Base-by-base conservation (phyloP, 2,113 vertebrate species). In the Polypterus bichir region DNA sequence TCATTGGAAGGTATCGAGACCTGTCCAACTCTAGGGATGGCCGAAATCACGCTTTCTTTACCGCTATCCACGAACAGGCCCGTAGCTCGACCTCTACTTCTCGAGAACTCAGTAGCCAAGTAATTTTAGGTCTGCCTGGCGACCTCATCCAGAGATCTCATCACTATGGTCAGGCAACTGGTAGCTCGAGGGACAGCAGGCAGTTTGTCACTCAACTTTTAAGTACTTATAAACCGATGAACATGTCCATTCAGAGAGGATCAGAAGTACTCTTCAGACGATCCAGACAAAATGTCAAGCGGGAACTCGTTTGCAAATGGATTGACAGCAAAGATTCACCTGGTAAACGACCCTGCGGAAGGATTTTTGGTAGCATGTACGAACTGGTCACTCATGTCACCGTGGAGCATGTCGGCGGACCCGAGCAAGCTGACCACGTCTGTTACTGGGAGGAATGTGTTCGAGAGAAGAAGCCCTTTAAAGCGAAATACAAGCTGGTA, bases 361-460 rank as follows among this genome's bases (percentile, higher is more conserved):
- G 74, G 72, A 77, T 76, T 64, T 88, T 86, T 75, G 78, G 79
- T 68, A 81, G 69, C 70, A 77, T 88, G 83, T 82, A 82, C 74
- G 84, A 86, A 77, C 80, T 88, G 64, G 85, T 86, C 71, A 83
- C 75, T 68, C 85, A 86, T 76, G 72, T 88, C 79, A 83, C 81
- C 58, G 75, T 82, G 73, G 82, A 86, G 71, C 87, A 88, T 46
- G 80, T 87, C 70, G 83, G 81, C 49, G 82, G 81, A 81, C 76
- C 81, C 1, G 83, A 83, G 63, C 83, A 80, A 69, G 71, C 76
- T 3, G 80, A 79, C 9, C 87, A 86, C 59, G 77, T 82, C 61
- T 87, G 86, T 66, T 75, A 77, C 67, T 81, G 81, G 83, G 75
- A 76, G 71, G 81, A 74, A 47, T 82, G 73, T 61, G 45, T 64